Percentiles rank a stretch among this genome's conserved stretches.
Evolutionary conservation across 2,888 invertebrate genomes (phyloP).

Genomic region (Aspidiotus rigidus): DNA sequence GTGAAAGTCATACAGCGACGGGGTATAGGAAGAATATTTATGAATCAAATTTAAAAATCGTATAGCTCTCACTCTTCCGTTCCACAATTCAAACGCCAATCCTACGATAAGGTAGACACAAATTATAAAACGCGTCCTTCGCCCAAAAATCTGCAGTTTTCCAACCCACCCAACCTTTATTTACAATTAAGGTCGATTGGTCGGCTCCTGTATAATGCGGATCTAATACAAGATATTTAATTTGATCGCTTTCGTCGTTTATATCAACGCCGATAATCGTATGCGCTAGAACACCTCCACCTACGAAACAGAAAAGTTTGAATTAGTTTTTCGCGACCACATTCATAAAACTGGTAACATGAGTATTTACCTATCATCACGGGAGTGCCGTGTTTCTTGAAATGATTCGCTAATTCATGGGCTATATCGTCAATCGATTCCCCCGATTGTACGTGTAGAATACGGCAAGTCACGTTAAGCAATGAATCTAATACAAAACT

Average conservation of each 20-base stretch:
- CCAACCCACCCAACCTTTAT: slow-evolving; percentile 97
- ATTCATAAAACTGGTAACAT: background rate
- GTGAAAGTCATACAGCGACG: too few relatives aligned
- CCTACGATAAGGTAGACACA: slow-evolving; percentile 80
- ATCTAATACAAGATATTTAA: slow-evolving; percentile 90
- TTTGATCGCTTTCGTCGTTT: slow-evolving; percentile 65
- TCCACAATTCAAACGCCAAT: slow-evolving; percentile 42
- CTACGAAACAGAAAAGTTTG: slow-evolving; percentile 44
- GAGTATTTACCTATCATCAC: slow-evolving; percentile 82
- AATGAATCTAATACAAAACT: slow-evolving; percentile 80
- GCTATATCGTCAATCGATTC: slow-evolving; percentile 69
- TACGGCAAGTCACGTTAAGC: slow-evolving; percentile 64
- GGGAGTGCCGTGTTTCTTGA: slow-evolving; percentile 85
- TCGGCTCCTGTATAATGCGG: slow-evolving; percentile 94
- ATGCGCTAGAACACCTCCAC: slow-evolving; percentile 94
- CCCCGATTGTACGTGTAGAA: slow-evolving; percentile 77
- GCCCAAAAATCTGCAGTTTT: slow-evolving; percentile 92
- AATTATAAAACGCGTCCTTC: slow-evolving; percentile 87
- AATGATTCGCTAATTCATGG: slow-evolving; percentile 79
- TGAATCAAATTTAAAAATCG: too few relatives aligned
- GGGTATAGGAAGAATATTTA: too few relatives aligned
- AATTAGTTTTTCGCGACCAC: background rate
- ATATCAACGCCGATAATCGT: slow-evolving; percentile 93
- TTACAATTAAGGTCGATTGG: slow-evolving; percentile 60
- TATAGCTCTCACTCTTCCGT: too few relatives aligned